Evolutionary conservation across 2,888 invertebrate genomes (phyloP).

Genomic region (Biston betularia): DNA sequence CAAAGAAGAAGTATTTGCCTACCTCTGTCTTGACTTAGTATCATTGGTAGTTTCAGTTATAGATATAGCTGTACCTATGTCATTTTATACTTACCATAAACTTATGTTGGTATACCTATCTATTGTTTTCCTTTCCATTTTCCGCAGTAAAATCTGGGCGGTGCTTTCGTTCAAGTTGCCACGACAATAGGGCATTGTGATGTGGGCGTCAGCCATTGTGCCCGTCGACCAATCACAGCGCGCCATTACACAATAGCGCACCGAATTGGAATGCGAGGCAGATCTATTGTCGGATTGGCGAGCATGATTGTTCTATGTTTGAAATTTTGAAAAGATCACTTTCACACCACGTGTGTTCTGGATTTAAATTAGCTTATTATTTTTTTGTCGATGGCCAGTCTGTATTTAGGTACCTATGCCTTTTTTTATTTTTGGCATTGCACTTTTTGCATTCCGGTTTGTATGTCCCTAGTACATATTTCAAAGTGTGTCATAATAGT

Average conservation of each 20-base stretch:
- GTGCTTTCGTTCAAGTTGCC: constrained; percentile 49
- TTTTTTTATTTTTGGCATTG: neutral
- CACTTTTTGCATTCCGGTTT: neutral
- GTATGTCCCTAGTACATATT: too few relatives aligned
- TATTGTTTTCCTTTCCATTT: constrained; percentile 39
- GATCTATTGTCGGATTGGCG: constrained; percentile 80
- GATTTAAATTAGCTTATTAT: neutral
- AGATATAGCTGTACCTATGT: too few relatives aligned
- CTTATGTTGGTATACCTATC: neutral
- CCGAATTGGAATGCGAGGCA: constrained; percentile 79
- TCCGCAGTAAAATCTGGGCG: constrained; percentile 63
- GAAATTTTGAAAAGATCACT: constrained; percentile 22
- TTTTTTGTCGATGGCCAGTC: constrained; percentile 3
- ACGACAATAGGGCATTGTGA: constrained; percentile 84
- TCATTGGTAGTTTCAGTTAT: too few relatives aligned
- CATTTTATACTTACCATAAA: neutral
- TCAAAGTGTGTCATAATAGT: too few relatives aligned
- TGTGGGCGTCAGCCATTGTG: constrained; percentile 83
- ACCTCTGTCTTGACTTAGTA: too few relatives aligned
- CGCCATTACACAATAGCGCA: constrained; percentile 80
- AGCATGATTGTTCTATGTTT: constrained; percentile 56
- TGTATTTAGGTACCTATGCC: too few relatives aligned
- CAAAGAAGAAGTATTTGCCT: too few relatives aligned
- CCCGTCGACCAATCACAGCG: constrained; percentile 73
- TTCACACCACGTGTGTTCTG: constrained; percentile 16